A percentile compares a stretch with the other conserved stretches of the same genome.
Conservation (phyloP, 2,113 vertebrate genomes). For the Xerus inauris region DNA sequence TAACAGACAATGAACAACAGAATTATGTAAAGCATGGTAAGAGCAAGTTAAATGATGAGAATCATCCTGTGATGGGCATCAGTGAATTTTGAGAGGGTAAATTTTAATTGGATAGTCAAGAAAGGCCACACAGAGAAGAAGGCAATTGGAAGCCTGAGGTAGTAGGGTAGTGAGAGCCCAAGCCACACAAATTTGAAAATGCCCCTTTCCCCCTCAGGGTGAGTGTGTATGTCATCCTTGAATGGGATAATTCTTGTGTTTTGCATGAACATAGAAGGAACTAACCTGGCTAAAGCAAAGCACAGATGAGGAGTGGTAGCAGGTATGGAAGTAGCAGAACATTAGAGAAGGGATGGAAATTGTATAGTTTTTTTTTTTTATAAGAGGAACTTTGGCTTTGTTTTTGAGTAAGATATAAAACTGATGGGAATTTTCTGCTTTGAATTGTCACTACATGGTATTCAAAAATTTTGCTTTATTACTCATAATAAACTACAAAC, state of each 20-base stretch:
- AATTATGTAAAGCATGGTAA: not conserved
- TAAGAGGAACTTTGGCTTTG: not conserved
- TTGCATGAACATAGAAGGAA: not conserved
- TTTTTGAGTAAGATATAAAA: not conserved
- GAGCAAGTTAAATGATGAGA: not conserved
- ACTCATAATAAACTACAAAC: not conserved
- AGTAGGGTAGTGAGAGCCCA: not conserved
- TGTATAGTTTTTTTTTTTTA: not conserved
- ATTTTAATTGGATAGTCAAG: not conserved
- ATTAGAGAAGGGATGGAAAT: not conserved
- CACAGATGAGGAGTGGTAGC: not conserved
- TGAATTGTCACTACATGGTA: not conserved
- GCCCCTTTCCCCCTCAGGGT: not conserved
- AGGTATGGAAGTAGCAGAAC: not conserved
- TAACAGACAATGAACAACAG: not conserved
- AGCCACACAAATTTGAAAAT: not conserved
- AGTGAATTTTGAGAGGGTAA: not conserved
- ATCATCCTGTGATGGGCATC: not conserved
- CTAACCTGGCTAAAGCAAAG: not conserved
- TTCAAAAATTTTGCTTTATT: constrained; percentile 25
- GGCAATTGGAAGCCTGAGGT: not conserved
- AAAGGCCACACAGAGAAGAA: not conserved
- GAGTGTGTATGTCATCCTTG: not conserved
- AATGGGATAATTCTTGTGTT: not conserved
- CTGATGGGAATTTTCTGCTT: not conserved